These are phyloP conservation scores for Melanotus villosus DNA, from an alignment of 2,888 invertebrate genomes.

Conservation along the genomic window DNA sequence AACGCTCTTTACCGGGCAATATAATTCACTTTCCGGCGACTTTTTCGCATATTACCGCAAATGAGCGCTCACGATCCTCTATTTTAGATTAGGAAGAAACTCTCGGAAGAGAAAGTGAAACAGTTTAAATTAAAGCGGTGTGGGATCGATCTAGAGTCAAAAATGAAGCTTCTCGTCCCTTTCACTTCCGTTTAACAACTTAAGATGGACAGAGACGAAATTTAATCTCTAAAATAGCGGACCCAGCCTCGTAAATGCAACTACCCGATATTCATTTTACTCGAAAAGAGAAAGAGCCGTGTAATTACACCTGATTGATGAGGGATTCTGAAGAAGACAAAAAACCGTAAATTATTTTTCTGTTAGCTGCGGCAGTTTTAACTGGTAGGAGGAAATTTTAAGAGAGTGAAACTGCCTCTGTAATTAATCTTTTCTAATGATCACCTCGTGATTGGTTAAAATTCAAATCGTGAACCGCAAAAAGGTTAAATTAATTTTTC, in stretches of 20 bases:
- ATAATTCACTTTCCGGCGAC: conserved; percentile 29
- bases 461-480: background rate
- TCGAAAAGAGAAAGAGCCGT: background rate
- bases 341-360: background rate
- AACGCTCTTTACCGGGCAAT: conserved; percentile 7
- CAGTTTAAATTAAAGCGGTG: conserved; percentile 37
- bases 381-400: background rate
- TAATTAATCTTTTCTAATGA: background rate
- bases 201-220: conserved; percentile 5
- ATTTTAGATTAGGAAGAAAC: conserved; percentile 37
- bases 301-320: conserved; percentile 20
- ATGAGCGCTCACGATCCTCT: conserved; percentile 25
- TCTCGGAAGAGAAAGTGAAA: conserved; percentile 46
- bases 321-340: background rate
- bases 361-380: background rate
- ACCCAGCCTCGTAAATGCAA: conserved; percentile 1
- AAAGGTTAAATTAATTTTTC: too few species aligned
- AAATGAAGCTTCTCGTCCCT: conserved; percentile 31
- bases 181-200: conserved; percentile 31
- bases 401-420: background rate
- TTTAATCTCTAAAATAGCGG: conserved; percentile 6
- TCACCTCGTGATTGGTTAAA: background rate
- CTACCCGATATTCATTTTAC: background rate
- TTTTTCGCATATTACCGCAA: conserved; percentile 32
- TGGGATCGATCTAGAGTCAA: conserved; percentile 29